Base-by-base conservation (phyloP, 2,888 invertebrate genomes). In the Sarcophaga rosellei region DNA sequence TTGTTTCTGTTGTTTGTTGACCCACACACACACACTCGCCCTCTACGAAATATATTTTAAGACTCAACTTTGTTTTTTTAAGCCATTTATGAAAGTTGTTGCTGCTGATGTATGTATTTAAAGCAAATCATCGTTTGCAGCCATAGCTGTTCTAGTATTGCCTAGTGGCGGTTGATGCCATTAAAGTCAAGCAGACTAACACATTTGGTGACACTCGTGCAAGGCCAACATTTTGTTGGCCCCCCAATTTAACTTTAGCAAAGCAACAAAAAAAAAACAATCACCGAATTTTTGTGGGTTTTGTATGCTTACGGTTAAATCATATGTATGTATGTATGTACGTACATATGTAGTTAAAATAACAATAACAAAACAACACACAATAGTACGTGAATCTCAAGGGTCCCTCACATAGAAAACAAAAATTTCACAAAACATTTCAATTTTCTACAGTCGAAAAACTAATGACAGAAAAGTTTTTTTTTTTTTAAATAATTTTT, bases 141-240 rank as follows among this genome's bases (percentile, higher is more conserved):
- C 53, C 17, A 53, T 4, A 6, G 53, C 53, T 53, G 53, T 53
- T 15, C 53, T 53, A 15, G 53, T 53, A 53, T 53, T 53, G 53
- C 53, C 53, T 15, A 53, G 53, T 53, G 53, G 53, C 53, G 12
- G 17, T 15, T 53, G 53, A 17, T 17, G 17, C 12, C 53, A 53
- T 17, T 35, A 53, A 17, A 53, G 53, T 17, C 53, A 53, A 53
- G 17, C 66, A 63, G 74, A 21, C 15, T 53, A 53, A 53, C 12
- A 77, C 61, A 79, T 76, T 80, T 84, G 81, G 74, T 84, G 86
- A 70, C 70, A 84, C 74, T 81, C 61, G 80, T 84, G 68, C 74
- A 86, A 84, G 77, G 74, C 61, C 74, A 84, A 63, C 4, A 75
- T 57, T 62, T 57, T 62, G 23, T 45, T 76, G 59, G 35, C 35